Base-by-base conservation (phyloP, 92 coral and sea anemone species). In the Hydrozoanthus gracilis region DNA sequence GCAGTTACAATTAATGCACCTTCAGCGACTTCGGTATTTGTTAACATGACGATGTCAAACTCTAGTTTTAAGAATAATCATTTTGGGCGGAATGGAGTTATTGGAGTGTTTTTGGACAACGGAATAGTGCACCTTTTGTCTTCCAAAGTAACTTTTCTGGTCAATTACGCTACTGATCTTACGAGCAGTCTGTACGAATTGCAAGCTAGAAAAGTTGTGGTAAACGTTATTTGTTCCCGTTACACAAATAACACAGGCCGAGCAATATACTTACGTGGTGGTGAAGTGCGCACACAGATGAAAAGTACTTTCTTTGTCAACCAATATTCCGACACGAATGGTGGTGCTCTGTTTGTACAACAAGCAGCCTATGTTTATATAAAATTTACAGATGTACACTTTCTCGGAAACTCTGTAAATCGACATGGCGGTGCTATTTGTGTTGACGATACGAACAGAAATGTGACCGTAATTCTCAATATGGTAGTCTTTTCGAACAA, bases 371-470 rank as follows among this genome's bases (percentile, higher is more conserved):
- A n/a, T 45, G 69, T 56, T 45, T 44, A 77, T 44, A 77, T 77
- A n/a, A 35, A 56, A 47, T 54, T 54, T 39, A 20, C 54, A 77
- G 44, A 77, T 35, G 4, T 17, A 18, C 13, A 16, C 48, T 77
- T 77, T 77, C 16, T 55, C 54, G 82, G 66, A 39, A 77, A 77
- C 82, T 13, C 12, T 20, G 82, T 44, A 13, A 77, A 20, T 77
- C 68, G 56, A 60, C 35, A 56, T 10, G 82, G 82, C 16, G 82
- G 82, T 20, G 82, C 66, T 55, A 77, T 77, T 45, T 54, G 69
- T 77, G 44, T 77, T 44, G 82, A 77, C 20, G 51, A 55, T 52
- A 77, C 69, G 7, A 77, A 77, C 48, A 3, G 58, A 16, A 60
- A 77, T 15, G 82, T 77, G 44, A 77, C 49, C 8, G 54, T 77